Conservation (phyloP, 2,888 invertebrate species). For the Eudemis profundana region DNA sequence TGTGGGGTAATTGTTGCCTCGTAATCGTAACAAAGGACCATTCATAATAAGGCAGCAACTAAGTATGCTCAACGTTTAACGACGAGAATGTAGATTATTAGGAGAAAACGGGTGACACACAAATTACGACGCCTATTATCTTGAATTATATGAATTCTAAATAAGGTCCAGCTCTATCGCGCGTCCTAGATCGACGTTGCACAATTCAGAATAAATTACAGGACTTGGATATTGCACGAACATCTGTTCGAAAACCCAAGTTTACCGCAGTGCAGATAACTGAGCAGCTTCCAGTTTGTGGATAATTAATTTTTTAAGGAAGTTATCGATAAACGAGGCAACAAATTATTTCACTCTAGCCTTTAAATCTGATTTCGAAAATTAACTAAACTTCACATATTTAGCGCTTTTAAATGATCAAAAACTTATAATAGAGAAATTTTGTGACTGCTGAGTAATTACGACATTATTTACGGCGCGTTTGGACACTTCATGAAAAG, state of each 20-base stretch:
- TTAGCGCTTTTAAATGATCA: no score
- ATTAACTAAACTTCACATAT: no score
- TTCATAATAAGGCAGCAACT: slow-evolving; percentile 19
- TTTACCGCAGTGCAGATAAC: slow-evolving; percentile 24
- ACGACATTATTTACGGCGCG: no score
- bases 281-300: not conserved
- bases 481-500: no score
- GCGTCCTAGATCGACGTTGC: slow-evolving; percentile 35
- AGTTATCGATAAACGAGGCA: not conserved
- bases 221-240: not conserved
- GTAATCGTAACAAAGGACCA: slow-evolving; percentile 39
- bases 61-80: slow-evolving; percentile 6
- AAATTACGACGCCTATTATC: slow-evolving; percentile 34
- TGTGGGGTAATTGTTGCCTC: slow-evolving; percentile 32
- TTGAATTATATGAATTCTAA: slow-evolving; percentile 37
- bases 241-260: slow-evolving; percentile 3
- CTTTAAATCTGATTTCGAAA: no score
- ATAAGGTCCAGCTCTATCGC: slow-evolving; percentile 23
- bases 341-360: no score
- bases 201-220: slow-evolving; percentile 25
- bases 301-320: not conserved
- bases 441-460: no score
- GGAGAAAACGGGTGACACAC: slow-evolving; percentile 34
- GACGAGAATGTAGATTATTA: slow-evolving; percentile 29
- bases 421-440: no score